These are phyloP conservation scores for Epinotia nisella DNA, from an alignment of 2,888 invertebrate species.

Conservation along the genomic window DNA sequence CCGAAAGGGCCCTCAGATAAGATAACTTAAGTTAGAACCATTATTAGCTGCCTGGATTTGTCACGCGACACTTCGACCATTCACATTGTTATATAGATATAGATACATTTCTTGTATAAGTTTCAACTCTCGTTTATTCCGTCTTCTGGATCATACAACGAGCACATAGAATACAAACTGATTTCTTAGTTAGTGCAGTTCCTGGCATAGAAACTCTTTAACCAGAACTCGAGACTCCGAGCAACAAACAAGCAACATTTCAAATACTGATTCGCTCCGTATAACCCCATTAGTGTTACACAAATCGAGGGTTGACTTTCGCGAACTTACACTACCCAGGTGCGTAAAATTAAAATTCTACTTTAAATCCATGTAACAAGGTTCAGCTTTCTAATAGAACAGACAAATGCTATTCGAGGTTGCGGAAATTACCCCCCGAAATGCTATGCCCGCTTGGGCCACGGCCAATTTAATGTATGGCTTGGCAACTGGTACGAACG, in stretches of 20 bases:
- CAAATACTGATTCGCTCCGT: constrained; percentile 59
- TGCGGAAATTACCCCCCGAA: constrained; percentile 9
- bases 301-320: constrained; percentile 48
- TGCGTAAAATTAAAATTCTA: neutral
- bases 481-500: constrained; percentile 67
- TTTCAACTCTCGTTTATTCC: too few relatives aligned
- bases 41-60: too few relatives aligned
- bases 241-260: constrained; percentile 44
- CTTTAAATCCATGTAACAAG: neutral
- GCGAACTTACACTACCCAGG: neutral
- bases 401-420: constrained; percentile 1
- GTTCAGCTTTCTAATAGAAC: neutral
- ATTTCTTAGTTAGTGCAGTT: constrained; percentile 21
- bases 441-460: constrained; percentile 71
- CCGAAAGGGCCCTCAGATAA: too few relatives aligned
- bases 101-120: too few relatives aligned
- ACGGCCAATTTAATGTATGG: constrained; percentile 79
- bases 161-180: constrained; percentile 7
- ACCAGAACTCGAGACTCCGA: constrained; percentile 17
- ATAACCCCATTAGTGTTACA: constrained; percentile 76
- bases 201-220: constrained; percentile 35
- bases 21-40: too few relatives aligned
- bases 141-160: neutral
- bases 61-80: too few relatives aligned
- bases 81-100: too few relatives aligned